Evolutionary conservation across 2,113 vertebrate genomes (phyloP).

Genomic region (Mastomys natalensis): DNA sequence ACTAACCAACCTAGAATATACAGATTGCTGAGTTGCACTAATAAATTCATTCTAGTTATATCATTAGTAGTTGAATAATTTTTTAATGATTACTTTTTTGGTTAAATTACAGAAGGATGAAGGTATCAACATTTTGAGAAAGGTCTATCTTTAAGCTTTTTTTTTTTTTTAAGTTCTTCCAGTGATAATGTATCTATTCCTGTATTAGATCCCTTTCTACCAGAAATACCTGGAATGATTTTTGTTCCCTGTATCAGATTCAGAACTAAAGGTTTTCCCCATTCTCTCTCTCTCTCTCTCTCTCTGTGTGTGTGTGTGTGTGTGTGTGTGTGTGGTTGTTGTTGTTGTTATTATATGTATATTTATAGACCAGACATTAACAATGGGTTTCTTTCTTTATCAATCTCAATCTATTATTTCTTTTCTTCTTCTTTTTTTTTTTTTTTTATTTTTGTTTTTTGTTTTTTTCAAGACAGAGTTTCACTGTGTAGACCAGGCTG

Average conservation of each 20-base stretch:
- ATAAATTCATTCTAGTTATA: background rate
- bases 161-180: background rate
- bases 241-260: conserved; percentile 26
- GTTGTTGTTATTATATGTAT: background rate
- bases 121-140: conserved; percentile 24
- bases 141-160: background rate
- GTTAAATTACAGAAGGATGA: conserved; percentile 35
- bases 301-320: background rate
- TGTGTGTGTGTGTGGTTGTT: background rate
- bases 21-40: background rate
- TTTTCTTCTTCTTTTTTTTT: no score
- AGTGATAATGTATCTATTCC: background rate
- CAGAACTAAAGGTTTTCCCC: background rate
- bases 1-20: background rate
- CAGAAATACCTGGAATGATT: conserved; percentile 36
- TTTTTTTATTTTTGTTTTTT: background rate
- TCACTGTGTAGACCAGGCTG: background rate
- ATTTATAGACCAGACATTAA: background rate
- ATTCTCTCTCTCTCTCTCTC: no score
- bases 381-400: background rate
- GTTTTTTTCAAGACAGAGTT: background rate
- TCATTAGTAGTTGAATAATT: background rate
- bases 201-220: conserved; percentile 8
- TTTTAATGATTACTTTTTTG: background rate
- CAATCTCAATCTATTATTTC: background rate